Base-by-base conservation (phyloP, 2,113 vertebrate genomes). In the Desmodus rotundus region DNA sequence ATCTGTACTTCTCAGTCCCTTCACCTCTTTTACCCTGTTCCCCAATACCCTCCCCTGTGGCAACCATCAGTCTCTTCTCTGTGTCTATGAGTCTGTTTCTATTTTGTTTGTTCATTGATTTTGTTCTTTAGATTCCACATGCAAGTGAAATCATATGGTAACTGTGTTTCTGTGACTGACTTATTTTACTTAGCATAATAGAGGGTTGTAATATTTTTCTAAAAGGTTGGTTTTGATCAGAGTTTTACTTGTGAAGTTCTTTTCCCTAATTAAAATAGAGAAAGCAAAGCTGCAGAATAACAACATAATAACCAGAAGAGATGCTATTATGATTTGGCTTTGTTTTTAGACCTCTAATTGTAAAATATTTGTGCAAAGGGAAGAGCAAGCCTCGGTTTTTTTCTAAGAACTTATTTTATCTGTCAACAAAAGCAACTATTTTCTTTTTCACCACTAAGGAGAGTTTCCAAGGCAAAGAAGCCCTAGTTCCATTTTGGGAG, bases 381-480 rank as follows among this genome's bases (percentile, higher is more conserved):
- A 82, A 83, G 38, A 65, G 12, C 7, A 47, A 43, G 91, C 58
- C 58, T 61, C 11, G 11, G 3, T 61, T 61, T 61, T 58, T 84
- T 19, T 41, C 45, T 26, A 88, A 81, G 41, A 93, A 47, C 36
- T 70, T 81, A 36, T 38, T 80, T 67, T 76, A 56, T 61, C 26
- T 61, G 26, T 89, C 43, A 78, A 74, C 76, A 92, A 72, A 95
- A n/a, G 41, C 65, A 91, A 93, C n/a, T 93, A 8, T 86, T 93
- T 96, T 95, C 58, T 87, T 94, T 68, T 68, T 96, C 89, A 92
- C 89, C 88, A 83, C 52, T 47, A 95, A 56, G 87, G 87, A 88
- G 22, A 5, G 86, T 96, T 97, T 95, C 78, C 72, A 74, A 22
- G 67, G 54, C 87, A 50, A 54, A 74, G 80, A 93, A 90, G 88